phyloP scores from a whole-genome alignment of 2,113 vertebrate species.

The Leptobrachium leishanense region DNA sequence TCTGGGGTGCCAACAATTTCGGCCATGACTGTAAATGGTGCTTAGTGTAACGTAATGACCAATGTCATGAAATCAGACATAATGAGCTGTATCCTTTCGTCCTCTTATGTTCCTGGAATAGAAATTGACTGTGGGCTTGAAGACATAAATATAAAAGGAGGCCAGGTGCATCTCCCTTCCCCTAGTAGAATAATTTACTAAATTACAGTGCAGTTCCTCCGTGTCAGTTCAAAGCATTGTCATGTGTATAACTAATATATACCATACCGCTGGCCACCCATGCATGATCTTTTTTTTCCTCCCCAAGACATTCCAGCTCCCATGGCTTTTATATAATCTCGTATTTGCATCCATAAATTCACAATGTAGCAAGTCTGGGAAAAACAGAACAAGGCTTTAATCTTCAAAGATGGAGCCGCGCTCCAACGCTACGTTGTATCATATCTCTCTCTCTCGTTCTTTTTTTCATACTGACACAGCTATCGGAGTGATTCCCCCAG shows the following conservation, averaged over 20 bases:
- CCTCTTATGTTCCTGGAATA: not conserved
- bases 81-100: not conserved
- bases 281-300: slow-evolving; percentile 9
- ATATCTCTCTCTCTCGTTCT: not conserved
- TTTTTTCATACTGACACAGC: slow-evolving; percentile 58
- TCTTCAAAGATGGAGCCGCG: slow-evolving; percentile 17
- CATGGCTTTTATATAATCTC: not conserved
- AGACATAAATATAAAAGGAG: not conserved
- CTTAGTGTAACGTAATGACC: not conserved
- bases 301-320: slow-evolving; percentile 3
- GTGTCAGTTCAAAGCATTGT: slow-evolving; percentile 36
- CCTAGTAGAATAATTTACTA: slow-evolving; percentile 24
- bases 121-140: not conserved
- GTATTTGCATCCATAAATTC: slow-evolving; percentile 2
- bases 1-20: no score
- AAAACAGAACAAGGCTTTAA: not conserved
- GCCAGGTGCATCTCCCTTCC: slow-evolving; percentile 16
- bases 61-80: not conserved
- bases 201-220: slow-evolving; percentile 9
- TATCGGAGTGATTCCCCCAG: slow-evolving; percentile 64
- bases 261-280: slow-evolving; percentile 22
- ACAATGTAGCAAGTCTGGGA: slow-evolving; percentile 12
- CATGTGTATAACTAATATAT: slow-evolving; percentile 27
- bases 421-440: slow-evolving; percentile 11
- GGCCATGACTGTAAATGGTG: no score